A percentile compares a stretch with the other conserved stretches of the same genome.
These are phyloP conservation scores for Eristalis arbustorum DNA, from an alignment of 2,888 invertebrate genomes.

Conservation along the genomic window DNA sequence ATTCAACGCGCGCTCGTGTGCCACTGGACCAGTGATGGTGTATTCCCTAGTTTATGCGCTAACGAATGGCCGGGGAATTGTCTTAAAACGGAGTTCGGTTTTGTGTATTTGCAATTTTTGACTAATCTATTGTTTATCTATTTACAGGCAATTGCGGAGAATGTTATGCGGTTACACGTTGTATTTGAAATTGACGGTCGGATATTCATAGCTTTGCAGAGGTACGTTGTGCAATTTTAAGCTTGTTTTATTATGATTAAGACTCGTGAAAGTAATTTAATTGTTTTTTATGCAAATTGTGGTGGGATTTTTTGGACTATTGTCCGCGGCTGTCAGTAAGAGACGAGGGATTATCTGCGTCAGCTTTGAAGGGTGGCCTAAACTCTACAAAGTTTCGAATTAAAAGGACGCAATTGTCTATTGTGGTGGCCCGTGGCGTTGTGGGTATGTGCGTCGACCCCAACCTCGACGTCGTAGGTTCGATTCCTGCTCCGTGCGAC, in stretches of 20 bases:
- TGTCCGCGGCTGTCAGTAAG: neutral
- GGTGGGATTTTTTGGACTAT: neutral
- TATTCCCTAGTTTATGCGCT: neutral
- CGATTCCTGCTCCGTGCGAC: too few relatives aligned
- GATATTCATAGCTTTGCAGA: constrained; percentile 17
- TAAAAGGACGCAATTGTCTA: too few relatives aligned
- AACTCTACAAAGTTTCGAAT: too few relatives aligned
- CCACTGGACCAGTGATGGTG: neutral
- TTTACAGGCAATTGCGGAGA: constrained; percentile 23
- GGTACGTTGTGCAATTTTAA: constrained; percentile 2
- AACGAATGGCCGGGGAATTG: neutral
- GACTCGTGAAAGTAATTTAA: too few relatives aligned
- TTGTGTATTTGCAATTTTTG: neutral
- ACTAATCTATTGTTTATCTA: neutral
- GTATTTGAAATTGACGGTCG: constrained; percentile 3
- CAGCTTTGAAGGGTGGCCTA: too few relatives aligned
- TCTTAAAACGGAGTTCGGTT: too few relatives aligned
- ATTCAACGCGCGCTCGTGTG: neutral
- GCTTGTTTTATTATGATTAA: neutral
- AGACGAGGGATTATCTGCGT: too few relatives aligned
- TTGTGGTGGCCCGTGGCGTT: too few relatives aligned
- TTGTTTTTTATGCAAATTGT: neutral
- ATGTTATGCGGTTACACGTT: constrained; percentile 6
- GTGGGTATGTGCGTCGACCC: too few relatives aligned
- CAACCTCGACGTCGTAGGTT: too few relatives aligned